Conservation (phyloP, 2,113 vertebrate genomes). For the Dolichallabes microphthalmus region DNA sequence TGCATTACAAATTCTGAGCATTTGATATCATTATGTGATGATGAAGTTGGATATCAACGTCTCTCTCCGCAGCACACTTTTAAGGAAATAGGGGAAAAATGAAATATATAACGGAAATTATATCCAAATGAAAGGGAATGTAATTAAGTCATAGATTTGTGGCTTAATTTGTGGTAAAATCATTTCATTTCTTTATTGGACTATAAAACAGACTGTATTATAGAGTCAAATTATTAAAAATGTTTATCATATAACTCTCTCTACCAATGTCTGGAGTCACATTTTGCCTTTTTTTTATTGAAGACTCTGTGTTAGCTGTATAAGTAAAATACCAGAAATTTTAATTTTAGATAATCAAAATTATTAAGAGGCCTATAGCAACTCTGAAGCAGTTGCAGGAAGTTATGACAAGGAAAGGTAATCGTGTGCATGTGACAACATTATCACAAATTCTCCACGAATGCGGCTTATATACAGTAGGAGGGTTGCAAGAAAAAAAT, state of each 20-base stretch:
- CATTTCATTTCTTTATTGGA: slow-evolving; percentile 4
- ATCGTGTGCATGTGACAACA: no score
- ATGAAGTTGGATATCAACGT: neutral
- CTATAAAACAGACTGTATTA: slow-evolving; percentile 16
- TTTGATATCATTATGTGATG: neutral
- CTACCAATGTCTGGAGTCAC: neutral
- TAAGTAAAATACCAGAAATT: neutral
- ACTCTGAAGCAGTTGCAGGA: no score
- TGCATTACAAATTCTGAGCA: neutral
- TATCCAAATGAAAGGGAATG: slow-evolving; percentile 4
- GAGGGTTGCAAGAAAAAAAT: no score
- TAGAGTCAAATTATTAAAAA: slow-evolving; percentile 20
- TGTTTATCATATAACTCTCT: neutral
- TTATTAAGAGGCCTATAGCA: no score
- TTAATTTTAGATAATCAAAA: neutral
- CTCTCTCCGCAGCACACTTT: slow-evolving; percentile 1
- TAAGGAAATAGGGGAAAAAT: neutral
- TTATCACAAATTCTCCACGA: no score
- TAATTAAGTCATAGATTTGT: slow-evolving; percentile 2
- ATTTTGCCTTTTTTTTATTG: neutral
- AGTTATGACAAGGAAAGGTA: no score
- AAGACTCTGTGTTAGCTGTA: neutral
- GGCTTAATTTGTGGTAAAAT: neutral
- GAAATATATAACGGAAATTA: neutral
- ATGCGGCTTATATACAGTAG: no score